Conservation (phyloP, 2,113 vertebrate genomes). For the Sturnira hondurensis region DNA sequence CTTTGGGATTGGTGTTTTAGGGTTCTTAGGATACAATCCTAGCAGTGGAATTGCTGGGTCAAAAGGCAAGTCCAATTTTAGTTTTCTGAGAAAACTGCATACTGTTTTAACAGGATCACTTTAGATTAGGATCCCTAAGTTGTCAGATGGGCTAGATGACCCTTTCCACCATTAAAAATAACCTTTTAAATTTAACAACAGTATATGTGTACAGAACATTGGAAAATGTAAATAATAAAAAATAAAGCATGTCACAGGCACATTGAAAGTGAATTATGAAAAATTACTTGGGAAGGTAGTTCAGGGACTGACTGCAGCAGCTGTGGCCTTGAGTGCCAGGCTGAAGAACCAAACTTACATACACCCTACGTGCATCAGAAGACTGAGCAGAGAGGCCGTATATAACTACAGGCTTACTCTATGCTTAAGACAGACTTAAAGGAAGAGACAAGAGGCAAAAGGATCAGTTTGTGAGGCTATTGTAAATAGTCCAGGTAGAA, state of each 20-base stretch:
- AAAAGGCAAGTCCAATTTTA: too few relatives aligned
- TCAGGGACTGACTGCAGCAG: neutral
- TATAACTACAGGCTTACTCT: neutral
- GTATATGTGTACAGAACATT: neutral
- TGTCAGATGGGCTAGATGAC: neutral
- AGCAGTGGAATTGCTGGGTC: too few relatives aligned
- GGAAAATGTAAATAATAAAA: neutral
- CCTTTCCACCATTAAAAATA: slow-evolving; percentile 2
- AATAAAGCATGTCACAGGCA: neutral
- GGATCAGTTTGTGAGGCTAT: neutral
- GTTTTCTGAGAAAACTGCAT: too few relatives aligned
- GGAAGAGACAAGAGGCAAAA: neutral
- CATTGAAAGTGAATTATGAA: neutral
- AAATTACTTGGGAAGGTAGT: neutral
- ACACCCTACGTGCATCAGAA: neutral
- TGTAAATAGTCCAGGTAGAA: neutral
- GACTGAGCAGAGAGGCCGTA: neutral
- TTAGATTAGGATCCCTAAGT: neutral
- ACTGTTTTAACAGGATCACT: neutral
- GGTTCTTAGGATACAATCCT: too few relatives aligned
- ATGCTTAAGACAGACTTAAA: neutral
- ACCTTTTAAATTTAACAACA: neutral
- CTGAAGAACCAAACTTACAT: neutral
- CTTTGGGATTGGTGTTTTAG: too few relatives aligned
- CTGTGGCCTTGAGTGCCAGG: neutral